phyloP scores from a whole-genome alignment of 2,797 vertebrate species.

The Prionace glauca region DNA sequence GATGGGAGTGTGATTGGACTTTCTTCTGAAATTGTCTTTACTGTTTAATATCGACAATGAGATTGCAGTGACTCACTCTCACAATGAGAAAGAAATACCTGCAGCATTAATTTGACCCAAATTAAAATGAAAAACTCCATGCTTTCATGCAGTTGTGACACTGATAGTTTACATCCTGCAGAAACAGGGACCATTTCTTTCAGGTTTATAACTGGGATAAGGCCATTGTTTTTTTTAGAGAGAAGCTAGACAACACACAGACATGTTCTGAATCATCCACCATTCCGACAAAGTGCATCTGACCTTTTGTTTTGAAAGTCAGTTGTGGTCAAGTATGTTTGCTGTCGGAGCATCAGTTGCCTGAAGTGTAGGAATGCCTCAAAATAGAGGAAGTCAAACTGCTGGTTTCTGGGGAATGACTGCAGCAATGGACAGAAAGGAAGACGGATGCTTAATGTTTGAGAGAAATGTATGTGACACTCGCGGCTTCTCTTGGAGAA shows the following conservation, averaged over 20 bases:
- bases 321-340: not conserved
- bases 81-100: not conserved
- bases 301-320: not conserved
- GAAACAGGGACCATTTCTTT: not conserved
- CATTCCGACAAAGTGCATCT: not conserved
- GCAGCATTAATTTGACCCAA: not conserved
- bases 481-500: not conserved
- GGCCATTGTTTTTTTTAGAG: not conserved
- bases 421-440: not conserved
- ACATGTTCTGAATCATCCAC: not conserved
- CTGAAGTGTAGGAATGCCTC: not conserved
- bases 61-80: not conserved
- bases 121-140: not conserved
- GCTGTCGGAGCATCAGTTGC: not conserved
- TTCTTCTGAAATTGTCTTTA: not conserved
- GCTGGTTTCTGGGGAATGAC: not conserved
- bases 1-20: not conserved
- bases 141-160: not conserved
- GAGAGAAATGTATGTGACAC: not conserved
- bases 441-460: not conserved
- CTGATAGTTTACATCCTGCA: not conserved
- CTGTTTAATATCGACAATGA: not conserved
- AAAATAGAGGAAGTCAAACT: not conserved
- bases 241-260: not conserved
- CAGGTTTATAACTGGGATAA: not conserved